Evolutionary conservation across 2,797 vertebrate species (phyloP).

Genomic region (Novumbra hubbsi): DNA sequence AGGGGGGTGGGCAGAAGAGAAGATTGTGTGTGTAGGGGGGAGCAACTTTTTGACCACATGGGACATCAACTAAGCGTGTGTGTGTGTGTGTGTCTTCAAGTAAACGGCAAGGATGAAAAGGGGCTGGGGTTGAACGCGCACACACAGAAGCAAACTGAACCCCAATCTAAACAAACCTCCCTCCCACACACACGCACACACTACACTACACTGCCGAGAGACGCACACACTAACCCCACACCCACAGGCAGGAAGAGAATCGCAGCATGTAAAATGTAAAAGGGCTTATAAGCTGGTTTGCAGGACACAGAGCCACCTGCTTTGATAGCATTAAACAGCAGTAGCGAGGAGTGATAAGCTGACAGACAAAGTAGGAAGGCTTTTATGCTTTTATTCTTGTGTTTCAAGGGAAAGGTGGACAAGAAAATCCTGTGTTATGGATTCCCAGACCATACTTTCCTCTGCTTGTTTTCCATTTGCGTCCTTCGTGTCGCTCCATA

Average conservation of each 20-base stretch:
- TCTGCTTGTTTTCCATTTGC: slow-evolving; percentile 9
- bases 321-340: not conserved
- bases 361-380: not conserved
- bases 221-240: slow-evolving; percentile 47
- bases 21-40: slow-evolving; percentile 37
- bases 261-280: slow-evolving; percentile 47
- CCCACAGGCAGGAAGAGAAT: slow-evolving; percentile 47
- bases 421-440: not conserved
- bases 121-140: slow-evolving; percentile 54
- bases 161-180: slow-evolving; percentile 63
- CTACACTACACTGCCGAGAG: slow-evolving; percentile 47
- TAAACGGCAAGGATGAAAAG: slow-evolving; percentile 54
- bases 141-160: slow-evolving; percentile 55
- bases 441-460: not conserved
- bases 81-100: slow-evolving; percentile 43
- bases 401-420: not conserved
- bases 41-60: slow-evolving; percentile 67
- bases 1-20: slow-evolving; percentile 14
- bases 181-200: slow-evolving; percentile 54
- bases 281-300: slow-evolving; percentile 49
- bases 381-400: not conserved
- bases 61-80: slow-evolving; percentile 51
- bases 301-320: slow-evolving; percentile 31
- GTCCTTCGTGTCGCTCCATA: slow-evolving; percentile 14
- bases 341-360: not conserved